These are phyloP conservation scores for Araneus ventricosus DNA, from an alignment of 1,140 invertebrate species.

Conservation along the genomic window DNA sequence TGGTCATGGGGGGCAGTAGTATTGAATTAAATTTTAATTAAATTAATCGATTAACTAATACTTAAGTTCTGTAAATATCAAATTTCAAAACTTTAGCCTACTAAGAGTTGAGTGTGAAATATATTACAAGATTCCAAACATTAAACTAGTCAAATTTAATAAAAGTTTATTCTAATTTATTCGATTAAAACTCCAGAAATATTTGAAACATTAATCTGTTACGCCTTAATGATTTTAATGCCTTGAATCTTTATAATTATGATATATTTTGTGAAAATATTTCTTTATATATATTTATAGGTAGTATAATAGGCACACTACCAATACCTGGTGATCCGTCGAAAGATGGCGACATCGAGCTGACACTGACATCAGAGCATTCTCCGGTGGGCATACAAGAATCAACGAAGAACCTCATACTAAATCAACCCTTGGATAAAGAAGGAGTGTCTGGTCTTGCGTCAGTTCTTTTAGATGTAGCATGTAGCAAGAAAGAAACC, in stretches of 20 bases:
- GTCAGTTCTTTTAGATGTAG: conserved; percentile 76
- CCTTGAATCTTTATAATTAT: neutral
- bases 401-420: conserved; percentile 89
- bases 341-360: conserved; percentile 87
- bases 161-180: no score
- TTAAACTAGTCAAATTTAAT: no score
- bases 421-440: conserved; percentile 89
- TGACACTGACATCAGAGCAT: conserved; percentile 84
- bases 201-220: neutral
- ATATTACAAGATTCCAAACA: no score
- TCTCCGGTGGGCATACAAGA: conserved; percentile 85
- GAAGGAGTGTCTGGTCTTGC: conserved; percentile 81
- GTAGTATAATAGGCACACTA: conserved; percentile 82
- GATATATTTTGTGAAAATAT: neutral
- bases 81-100: no score
- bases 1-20: no score
- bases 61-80: no score
- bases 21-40: no score
- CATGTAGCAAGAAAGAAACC: conserved; percentile 80
- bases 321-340: conserved; percentile 89
- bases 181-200: no score
- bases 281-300: conserved; percentile 31
- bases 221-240: neutral
- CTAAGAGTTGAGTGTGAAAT: no score
- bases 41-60: no score